phyloP scores from a whole-genome alignment of 2,888 invertebrate genomes.

The Lasioglossum calceatum region DNA sequence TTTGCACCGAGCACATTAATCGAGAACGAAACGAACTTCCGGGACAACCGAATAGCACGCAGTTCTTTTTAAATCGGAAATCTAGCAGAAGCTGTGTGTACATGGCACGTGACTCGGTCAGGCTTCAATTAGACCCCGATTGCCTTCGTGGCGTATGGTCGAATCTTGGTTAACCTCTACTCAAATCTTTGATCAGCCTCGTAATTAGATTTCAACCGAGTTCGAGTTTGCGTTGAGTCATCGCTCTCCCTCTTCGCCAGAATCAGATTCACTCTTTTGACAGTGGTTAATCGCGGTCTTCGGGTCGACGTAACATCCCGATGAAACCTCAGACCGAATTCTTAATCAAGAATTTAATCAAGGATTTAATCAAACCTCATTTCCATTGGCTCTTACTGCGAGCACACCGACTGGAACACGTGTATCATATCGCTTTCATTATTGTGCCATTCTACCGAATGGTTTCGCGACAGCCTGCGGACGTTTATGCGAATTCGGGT shows the following conservation, averaged over 20 bases:
- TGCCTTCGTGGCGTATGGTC: slow-evolving; percentile 17
- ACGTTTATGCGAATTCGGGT: not conserved
- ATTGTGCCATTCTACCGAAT: not conserved
- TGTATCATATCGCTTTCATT: not conserved
- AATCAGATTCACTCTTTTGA: not conserved
- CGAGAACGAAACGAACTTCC: no score
- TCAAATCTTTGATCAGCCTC: slow-evolving; percentile 29
- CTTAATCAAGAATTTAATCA: slow-evolving; percentile 28
- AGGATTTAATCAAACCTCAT: slow-evolving; percentile 10
- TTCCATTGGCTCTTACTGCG: not conserved
- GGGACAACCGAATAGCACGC: no score
- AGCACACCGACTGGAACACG: not conserved
- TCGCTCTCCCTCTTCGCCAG: not conserved
- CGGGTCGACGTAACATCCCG: not conserved
- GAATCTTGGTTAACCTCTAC: slow-evolving; percentile 39
- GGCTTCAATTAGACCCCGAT: slow-evolving; percentile 39
- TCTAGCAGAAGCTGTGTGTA: not conserved
- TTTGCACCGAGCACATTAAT: no score
- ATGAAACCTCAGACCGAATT: not conserved
- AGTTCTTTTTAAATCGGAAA: not conserved
- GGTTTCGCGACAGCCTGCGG: not conserved
- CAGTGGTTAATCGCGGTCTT: slow-evolving; percentile 5
- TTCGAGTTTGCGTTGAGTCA: not conserved
- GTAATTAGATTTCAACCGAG: slow-evolving; percentile 29
- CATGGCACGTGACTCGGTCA: slow-evolving; percentile 20